A percentile compares a stretch with the other conserved stretches of the same genome.
Evolutionary conservation across 2,113 vertebrate species (phyloP).

Genomic region (Vidua chalybeata): DNA sequence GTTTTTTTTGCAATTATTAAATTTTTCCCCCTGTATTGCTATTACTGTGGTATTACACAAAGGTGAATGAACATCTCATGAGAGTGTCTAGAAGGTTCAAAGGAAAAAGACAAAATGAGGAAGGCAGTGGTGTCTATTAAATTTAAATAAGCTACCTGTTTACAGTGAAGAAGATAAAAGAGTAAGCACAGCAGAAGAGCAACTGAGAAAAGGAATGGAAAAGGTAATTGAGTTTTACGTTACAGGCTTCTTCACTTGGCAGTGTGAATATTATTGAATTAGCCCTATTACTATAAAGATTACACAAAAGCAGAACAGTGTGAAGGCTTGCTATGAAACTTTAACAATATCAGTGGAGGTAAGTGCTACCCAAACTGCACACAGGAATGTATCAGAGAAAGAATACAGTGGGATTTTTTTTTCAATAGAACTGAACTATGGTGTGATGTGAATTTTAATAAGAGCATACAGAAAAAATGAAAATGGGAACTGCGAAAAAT

Average conservation of each 20-base stretch:
- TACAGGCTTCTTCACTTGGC: conserved; percentile 38
- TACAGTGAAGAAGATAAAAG: conserved; percentile 67
- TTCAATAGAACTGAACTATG: conserved; percentile 8
- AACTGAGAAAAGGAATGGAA: conserved; percentile 46
- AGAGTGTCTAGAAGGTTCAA: conserved; percentile 52
- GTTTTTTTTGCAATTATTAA: conserved; percentile 57
- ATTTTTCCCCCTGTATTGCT: neutral
- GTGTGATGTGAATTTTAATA: conserved; percentile 73
- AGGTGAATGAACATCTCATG: conserved; percentile 51
- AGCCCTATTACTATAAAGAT: conserved; percentile 58
- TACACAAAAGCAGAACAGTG: conserved; percentile 67
- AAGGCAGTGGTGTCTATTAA: conserved; percentile 29
- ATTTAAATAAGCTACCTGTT: conserved; percentile 66
- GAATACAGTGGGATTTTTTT: neutral
- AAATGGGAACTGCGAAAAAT: neutral
- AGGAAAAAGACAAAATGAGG: neutral
- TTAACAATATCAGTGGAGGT: conserved; percentile 59
- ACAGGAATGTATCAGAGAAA: conserved; percentile 55
- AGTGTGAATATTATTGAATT: conserved; percentile 69
- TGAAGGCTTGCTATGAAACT: conserved; percentile 63
- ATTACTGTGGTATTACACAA: conserved; percentile 26
- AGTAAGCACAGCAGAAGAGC: conserved; percentile 44
- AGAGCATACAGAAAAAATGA: conserved; percentile 1
- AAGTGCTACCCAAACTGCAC: conserved; percentile 50
- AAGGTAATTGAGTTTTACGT: conserved; percentile 68